Conservation (phyloP, 2,113 vertebrate genomes). For the Pipa parva region DNA sequence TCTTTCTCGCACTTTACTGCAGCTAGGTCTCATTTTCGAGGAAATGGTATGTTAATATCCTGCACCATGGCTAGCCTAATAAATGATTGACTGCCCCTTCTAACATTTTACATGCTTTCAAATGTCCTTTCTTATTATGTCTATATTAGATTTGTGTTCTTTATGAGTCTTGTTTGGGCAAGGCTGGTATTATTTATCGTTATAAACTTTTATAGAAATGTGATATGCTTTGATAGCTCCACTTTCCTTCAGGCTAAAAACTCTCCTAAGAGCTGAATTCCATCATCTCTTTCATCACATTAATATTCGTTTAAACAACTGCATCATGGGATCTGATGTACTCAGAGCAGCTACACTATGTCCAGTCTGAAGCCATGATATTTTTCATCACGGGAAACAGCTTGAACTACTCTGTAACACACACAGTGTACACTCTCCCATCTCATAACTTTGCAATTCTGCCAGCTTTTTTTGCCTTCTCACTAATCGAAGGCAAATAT, state of each 20-base stretch:
- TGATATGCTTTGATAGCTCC: constrained; percentile 31
- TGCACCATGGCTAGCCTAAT: no score
- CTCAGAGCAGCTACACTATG: constrained; percentile 46
- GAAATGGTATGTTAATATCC: no score
- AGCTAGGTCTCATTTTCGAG: no score
- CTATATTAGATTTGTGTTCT: background rate
- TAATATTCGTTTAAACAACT: constrained; percentile 54
- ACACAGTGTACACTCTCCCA: constrained; percentile 51
- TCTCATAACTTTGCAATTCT: constrained; percentile 49
- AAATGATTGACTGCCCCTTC: no score
- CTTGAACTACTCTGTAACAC: constrained; percentile 55
- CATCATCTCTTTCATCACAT: constrained; percentile 59
- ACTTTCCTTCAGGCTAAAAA: constrained; percentile 46
- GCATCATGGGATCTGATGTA: constrained; percentile 50
- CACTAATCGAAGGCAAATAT: constrained; percentile 47
- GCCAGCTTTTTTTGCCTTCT: constrained; percentile 46
- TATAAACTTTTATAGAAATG: constrained; percentile 33
- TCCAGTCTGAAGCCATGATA: constrained; percentile 42
- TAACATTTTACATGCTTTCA: no score
- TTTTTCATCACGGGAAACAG: constrained; percentile 60
- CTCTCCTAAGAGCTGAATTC: constrained; percentile 52
- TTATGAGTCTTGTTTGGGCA: background rate
- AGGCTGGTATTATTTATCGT: background rate
- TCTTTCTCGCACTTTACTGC: no score
- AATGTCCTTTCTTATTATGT: background rate